These are phyloP conservation scores for Catharus fuscescens DNA, from an alignment of 2,113 vertebrate genomes.

Conservation along the genomic window DNA sequence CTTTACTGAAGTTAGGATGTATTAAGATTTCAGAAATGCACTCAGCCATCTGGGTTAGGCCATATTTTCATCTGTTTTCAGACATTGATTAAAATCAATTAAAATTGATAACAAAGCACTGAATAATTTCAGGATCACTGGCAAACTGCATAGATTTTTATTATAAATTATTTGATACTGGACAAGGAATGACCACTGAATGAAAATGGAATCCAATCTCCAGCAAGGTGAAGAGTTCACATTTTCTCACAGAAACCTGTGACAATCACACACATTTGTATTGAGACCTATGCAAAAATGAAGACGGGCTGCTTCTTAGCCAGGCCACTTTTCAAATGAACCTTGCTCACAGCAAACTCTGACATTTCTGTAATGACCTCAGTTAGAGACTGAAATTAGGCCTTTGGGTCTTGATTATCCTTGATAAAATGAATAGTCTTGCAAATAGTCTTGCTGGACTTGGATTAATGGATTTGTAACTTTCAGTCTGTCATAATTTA, in stretches of 20 bases:
- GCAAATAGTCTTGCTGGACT: background rate
- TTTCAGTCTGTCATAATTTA: background rate
- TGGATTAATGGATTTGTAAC: background rate
- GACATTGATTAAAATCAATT: background rate
- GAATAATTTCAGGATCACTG: background rate
- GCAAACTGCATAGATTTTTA: background rate
- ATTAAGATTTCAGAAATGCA: background rate
- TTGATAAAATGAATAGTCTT: background rate
- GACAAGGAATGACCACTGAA: background rate
- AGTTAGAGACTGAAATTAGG: background rate
- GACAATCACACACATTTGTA: background rate
- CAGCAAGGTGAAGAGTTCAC: background rate
- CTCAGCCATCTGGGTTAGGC: background rate
- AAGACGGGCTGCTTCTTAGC: background rate
- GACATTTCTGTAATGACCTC: background rate
- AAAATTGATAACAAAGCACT: background rate
- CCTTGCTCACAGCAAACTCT: background rate
- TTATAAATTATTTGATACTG: background rate
- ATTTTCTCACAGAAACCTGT: background rate
- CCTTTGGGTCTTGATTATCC: background rate
- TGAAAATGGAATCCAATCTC: background rate
- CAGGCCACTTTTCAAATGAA: background rate
- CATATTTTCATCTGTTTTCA: background rate
- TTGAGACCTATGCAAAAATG: background rate
- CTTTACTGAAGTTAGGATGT: background rate